Evolutionary conservation across 1,140 invertebrate genomes (phyloP).

Genomic region (Sinonovacula constricta): DNA sequence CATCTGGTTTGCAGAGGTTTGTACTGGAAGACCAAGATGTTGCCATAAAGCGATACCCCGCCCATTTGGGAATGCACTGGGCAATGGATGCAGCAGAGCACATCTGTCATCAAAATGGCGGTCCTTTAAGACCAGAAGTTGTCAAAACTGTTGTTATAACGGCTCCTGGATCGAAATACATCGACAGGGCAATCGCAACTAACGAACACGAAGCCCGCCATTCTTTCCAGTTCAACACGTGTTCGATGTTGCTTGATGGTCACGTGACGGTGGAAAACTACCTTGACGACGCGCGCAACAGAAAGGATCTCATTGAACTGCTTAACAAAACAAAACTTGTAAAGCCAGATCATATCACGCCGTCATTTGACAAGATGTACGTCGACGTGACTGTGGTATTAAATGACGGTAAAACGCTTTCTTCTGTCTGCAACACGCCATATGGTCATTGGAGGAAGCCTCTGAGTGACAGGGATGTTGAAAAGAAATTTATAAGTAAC

Average conservation of each 20-base stretch:
- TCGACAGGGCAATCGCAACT: conserved; percentile 64
- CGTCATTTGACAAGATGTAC: conserved; percentile 71
- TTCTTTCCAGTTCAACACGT: conserved; percentile 71
- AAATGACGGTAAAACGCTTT: conserved; percentile 49
- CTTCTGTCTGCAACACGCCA: conserved; percentile 59
- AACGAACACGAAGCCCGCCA: conserved; percentile 68
- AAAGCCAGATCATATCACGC: conserved; percentile 58
- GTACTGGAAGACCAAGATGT: conserved; percentile 67
- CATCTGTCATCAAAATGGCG: conserved; percentile 28
- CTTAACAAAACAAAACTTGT: conserved; percentile 57
- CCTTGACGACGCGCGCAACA: conserved; percentile 25
- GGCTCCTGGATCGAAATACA: conserved; percentile 68
- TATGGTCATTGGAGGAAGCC: conserved; percentile 72
- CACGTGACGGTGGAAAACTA: conserved; percentile 60
- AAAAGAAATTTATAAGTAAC: conserved; percentile 64
- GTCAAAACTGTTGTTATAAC: conserved; percentile 56
- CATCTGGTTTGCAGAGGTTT: conserved; percentile 37
- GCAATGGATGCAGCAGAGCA: conserved; percentile 66
- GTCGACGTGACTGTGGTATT: conserved; percentile 59
- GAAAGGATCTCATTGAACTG: conserved; percentile 56
- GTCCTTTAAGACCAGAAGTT: conserved; percentile 16
- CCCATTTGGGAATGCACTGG: conserved; percentile 73
- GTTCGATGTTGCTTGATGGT: conserved; percentile 66
- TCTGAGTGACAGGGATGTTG: conserved; percentile 59
- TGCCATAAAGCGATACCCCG: conserved; percentile 69